Evolutionary conservation across 2,113 vertebrate species (phyloP).

Genomic region (Dunckerocampus dactyliophorus): DNA sequence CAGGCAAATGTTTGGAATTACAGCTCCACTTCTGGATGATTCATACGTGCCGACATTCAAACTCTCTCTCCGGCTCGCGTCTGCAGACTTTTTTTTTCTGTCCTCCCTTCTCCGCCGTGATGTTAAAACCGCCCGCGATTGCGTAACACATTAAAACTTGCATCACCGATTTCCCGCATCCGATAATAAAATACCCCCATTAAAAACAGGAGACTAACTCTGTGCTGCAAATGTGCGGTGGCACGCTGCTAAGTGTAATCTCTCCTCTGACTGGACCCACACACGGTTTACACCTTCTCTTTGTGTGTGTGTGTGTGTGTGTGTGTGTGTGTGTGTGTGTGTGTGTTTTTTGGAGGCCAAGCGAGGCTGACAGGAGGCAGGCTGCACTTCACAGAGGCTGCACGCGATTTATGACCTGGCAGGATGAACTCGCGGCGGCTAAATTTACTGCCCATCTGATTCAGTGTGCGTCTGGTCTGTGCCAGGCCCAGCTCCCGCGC

Average conservation of each 20-base stretch:
- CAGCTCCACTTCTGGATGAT: background rate
- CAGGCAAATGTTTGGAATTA: background rate
- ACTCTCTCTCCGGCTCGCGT: background rate
- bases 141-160: conserved; percentile 15
- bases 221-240: conserved; percentile 16
- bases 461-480: conserved; percentile 18
- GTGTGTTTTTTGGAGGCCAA: conserved; percentile 19
- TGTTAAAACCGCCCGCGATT: conserved; percentile 9
- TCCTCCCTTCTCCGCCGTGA: background rate
- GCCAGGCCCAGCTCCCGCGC: conserved; percentile 7
- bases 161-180: conserved; percentile 6
- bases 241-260: conserved; percentile 11
- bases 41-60: conserved; percentile 7
- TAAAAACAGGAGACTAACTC: conserved; percentile 1
- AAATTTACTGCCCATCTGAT: conserved; percentile 59
- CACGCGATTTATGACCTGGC: conserved; percentile 60
- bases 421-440: conserved; percentile 39
- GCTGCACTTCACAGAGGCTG: conserved; percentile 40
- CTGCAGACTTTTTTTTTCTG: background rate
- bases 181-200: conserved; percentile 4
- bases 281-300: conserved; percentile 38
- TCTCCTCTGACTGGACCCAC: conserved; percentile 16
- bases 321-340: background rate
- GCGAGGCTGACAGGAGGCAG: conserved; percentile 42
- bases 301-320: background rate